Conservation (phyloP, 1,140 invertebrate species). For the Samia ricini region DNA sequence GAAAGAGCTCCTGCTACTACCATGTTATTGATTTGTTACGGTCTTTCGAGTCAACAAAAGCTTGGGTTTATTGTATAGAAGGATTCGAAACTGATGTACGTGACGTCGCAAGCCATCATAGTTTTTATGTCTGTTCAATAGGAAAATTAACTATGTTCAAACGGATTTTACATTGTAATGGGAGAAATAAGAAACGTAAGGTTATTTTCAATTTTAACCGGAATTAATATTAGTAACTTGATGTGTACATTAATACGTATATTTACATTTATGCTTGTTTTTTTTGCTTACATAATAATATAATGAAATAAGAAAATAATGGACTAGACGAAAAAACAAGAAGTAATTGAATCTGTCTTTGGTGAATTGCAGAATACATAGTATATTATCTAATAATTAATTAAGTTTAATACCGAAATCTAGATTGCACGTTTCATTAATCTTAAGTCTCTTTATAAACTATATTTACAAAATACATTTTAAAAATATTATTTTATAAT, state of each 20-base stretch:
- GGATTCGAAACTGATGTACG: too few species aligned
- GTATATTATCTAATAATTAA: constrained; percentile 43
- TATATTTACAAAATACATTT: constrained; percentile 73
- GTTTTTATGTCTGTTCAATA: background rate
- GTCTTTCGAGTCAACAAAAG: too few species aligned
- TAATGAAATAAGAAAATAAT: background rate
- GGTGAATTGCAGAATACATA: constrained; percentile 28
- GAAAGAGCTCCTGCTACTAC: too few species aligned
- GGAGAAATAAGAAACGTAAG: background rate
- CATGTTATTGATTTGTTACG: too few species aligned
- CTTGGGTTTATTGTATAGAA: too few species aligned
- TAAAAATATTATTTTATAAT: constrained; percentile 71
- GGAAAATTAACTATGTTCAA: background rate
- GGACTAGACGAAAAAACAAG: constrained; percentile 30
- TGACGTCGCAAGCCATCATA: too few species aligned
- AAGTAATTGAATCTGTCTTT: constrained; percentile 19
- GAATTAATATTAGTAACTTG: too few species aligned
- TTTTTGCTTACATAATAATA: too few species aligned
- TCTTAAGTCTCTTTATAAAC: constrained; percentile 28
- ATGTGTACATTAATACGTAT: too few species aligned
- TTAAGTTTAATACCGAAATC: constrained; percentile 43
- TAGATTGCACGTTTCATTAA: constrained; percentile 69
- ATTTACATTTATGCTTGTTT: too few species aligned
- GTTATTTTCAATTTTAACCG: background rate
- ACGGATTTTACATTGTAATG: background rate